Evolutionary conservation across 2,113 vertebrate species (phyloP), one percentile per base, ranked within the genome.

Genomic region (Corythoichthys intestinalis): DNA sequence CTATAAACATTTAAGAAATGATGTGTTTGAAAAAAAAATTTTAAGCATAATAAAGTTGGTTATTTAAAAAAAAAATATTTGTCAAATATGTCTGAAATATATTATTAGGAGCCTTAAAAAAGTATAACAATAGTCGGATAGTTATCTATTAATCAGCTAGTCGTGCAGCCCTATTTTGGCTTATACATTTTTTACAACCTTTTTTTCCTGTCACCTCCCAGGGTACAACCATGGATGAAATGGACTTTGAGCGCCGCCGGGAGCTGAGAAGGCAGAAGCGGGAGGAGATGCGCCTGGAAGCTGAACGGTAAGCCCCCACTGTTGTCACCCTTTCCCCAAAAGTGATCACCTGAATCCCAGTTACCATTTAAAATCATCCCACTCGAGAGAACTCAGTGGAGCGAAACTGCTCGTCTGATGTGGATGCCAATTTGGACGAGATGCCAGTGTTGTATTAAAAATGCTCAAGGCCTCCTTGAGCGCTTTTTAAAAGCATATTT

Each of bases 211-310:
- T 85, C 72, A 65, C 72, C 76, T 67, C 52, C 28, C 72, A 87
- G 88, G 82, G 84, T 75, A 70, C 81, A 84, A 82, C 74, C 91
- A 98, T 98, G 97, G 96, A 98, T 84, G 97, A 92, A 77, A 86
- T 89, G 81, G 91, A 99, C 88, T 98, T 99, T 87, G 96, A 99
- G 83, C 94, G 93, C 86, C 97, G 97, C 91, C 91, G 96, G 88
- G 97, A 99, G 70, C 92, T 96, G 72, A 94, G 96, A 87, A 97
- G 96, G 88, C 96, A 99, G 91, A 99, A 98, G 87, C 93, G 97
- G 11, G 97, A 99, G 88, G 97, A 98, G 90, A 98, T 99, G 96
- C 94, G 96, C 11, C 89, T 96, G 48, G 97, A 99, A 84, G 94
- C 94, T 3, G 95, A 98, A 79, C 95, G 96, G 97, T 99, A 91